Evolutionary conservation across 2,797 vertebrate genomes (phyloP).

Genomic region (Peromyscus nudipes): DNA sequence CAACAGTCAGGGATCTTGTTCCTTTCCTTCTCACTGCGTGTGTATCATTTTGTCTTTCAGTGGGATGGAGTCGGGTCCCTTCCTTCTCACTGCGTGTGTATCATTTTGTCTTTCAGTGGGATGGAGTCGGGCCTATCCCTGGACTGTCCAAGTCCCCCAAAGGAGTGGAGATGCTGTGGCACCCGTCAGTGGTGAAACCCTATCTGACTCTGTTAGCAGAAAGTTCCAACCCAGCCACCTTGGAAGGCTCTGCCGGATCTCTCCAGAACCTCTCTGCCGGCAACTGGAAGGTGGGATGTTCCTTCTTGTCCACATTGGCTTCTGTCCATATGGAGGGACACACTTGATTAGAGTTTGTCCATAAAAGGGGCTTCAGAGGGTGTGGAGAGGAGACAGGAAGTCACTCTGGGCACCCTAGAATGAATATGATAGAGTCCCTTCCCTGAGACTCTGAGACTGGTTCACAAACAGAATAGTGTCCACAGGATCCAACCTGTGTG

Average conservation of each 20-base stretch:
- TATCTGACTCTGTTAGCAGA: constrained; percentile 98
- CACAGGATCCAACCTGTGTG: background rate
- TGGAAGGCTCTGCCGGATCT: constrained; percentile 97
- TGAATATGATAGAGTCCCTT: background rate
- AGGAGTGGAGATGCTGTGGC: constrained; percentile 99
- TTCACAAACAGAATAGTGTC: background rate
- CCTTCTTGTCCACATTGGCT: background rate
- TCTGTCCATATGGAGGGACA: background rate
- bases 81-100: background rate
- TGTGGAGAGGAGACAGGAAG: background rate
- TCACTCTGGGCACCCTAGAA: background rate
- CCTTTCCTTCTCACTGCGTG: background rate
- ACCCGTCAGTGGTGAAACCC: constrained; percentile 97
- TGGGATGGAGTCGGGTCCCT: constrained; percentile 98
- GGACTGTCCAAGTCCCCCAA: constrained; percentile 98
- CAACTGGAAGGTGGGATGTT: constrained; percentile 96
- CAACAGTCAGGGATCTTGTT: background rate
- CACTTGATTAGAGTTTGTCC: background rate
- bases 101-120: constrained; percentile 92
- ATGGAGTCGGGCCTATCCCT: constrained; percentile 97
- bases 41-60: constrained; percentile 86
- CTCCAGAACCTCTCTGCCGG: constrained; percentile 99
- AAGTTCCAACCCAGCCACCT: constrained; percentile 98
- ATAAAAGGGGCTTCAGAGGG: background rate
- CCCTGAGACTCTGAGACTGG: background rate